A percentile compares a stretch with the other conserved stretches of the same genome.
These are phyloP conservation scores for Cephus cinctus DNA, from an alignment of 1,140 invertebrate species.

Conservation along the genomic window DNA sequence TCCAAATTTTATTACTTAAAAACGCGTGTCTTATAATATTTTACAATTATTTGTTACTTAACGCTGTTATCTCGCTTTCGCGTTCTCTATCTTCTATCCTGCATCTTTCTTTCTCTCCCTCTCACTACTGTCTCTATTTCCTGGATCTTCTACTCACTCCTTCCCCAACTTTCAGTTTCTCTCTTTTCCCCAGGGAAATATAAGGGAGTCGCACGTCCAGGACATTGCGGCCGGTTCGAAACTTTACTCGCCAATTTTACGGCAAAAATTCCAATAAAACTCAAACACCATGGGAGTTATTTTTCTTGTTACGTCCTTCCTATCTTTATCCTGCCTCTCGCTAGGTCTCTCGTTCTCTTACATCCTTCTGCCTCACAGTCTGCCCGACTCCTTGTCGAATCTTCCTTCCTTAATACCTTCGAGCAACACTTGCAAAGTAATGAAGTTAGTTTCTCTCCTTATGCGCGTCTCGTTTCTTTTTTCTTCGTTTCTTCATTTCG, in stretches of 20 bases:
- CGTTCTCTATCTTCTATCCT: conserved; percentile 20
- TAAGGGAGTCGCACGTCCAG: conserved; percentile 41
- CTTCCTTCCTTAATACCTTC: no score
- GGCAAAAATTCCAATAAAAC: conserved; percentile 42
- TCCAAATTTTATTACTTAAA: conserved; percentile 28
- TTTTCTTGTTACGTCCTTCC: conserved; percentile 28
- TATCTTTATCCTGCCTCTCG: no score
- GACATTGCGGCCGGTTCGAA: conserved; percentile 33
- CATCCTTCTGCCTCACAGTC: no score
- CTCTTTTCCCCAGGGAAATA: conserved; percentile 45
- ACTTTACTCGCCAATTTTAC: conserved; percentile 44
- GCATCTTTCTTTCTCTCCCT: not conserved
- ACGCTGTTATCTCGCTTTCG: conserved; percentile 19
- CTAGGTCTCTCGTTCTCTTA: no score
- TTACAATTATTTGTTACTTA: no score
- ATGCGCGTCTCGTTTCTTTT: no score
- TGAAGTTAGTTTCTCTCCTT: no score
- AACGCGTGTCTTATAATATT: no score
- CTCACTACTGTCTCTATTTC: not conserved
- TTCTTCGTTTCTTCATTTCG: no score
- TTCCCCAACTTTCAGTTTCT: conserved; percentile 28
- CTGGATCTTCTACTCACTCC: not conserved
- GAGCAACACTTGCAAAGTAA: no score
- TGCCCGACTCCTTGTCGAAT: no score
- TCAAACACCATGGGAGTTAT: conserved; percentile 45